These are phyloP conservation scores for Scolanthus callimorphus DNA, from an alignment of 92 coral and sea anemone genomes.

Conservation along the genomic window DNA sequence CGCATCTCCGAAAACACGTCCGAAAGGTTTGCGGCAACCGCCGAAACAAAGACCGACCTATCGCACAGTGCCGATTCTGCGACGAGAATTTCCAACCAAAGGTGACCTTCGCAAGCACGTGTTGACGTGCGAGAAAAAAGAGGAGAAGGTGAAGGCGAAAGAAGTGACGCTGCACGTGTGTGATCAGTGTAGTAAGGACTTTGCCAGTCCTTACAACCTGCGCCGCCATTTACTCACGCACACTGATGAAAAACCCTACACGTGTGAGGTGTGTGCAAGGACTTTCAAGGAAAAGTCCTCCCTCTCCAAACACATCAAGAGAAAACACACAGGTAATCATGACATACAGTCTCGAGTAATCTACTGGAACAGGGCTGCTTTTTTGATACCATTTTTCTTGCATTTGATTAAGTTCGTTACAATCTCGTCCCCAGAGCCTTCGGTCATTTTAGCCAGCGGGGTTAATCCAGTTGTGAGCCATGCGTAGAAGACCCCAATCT, in stretches of 20 bases:
- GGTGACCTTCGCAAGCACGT: constrained; percentile 95
- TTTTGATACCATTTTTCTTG: too few species aligned
- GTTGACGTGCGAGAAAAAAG: constrained; percentile 87
- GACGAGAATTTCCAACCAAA: constrained; percentile 94
- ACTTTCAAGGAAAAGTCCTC: constrained; percentile 98
- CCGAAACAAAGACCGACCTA: constrained; percentile 88
- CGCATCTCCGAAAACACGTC: constrained; percentile 94
- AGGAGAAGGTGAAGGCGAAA: constrained; percentile 63
- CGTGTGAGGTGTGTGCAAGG: constrained; percentile 90
- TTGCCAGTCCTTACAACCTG: constrained; percentile 98
- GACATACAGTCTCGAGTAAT: too few species aligned
- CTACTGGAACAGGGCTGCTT: too few species aligned
- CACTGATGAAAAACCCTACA: constrained; percentile 95
- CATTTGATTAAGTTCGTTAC: too few species aligned
- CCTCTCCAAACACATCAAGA: constrained; percentile 94
- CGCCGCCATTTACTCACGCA: constrained; percentile 95
- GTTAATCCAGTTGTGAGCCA: too few species aligned
- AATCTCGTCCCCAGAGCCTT: too few species aligned
- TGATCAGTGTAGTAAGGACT: constrained; percentile 93
- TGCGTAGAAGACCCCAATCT: too few species aligned
- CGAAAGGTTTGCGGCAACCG: constrained; percentile 98
- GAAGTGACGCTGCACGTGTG: constrained; percentile 99
- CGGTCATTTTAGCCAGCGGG: too few species aligned
- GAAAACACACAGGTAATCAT: constrained; percentile 74
- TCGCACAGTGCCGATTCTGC: constrained; percentile 98